Percentiles rank a stretch among this genome's conserved stretches.
These are phyloP conservation scores for Lasioglossum morio DNA, from an alignment of 2,888 invertebrate species.

Conservation along the genomic window DNA sequence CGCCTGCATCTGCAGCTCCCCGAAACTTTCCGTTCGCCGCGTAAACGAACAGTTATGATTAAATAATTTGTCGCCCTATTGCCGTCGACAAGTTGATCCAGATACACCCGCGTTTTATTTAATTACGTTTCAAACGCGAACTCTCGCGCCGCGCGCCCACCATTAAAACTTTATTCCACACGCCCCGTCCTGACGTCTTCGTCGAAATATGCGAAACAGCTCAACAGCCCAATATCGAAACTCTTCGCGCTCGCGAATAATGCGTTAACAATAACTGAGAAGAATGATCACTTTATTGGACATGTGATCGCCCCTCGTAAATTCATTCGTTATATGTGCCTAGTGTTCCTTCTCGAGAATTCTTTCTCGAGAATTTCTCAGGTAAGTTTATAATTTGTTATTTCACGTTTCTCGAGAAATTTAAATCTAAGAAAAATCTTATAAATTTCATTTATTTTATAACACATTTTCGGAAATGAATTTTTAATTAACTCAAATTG, in stretches of 20 bases:
- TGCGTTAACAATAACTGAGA: background rate
- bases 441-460: no score
- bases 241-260: background rate
- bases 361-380: no score
- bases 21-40: slow-evolving; percentile 36
- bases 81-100: slow-evolving; percentile 40
- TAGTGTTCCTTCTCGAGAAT: no score
- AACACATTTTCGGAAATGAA: no score
- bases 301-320: no score
- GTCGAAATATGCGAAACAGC: background rate
- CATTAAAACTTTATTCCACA: slow-evolving; percentile 52
- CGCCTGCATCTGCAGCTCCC: slow-evolving; percentile 36
- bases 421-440: no score
- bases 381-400: no score
- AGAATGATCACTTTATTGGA: background rate
- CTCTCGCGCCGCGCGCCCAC: slow-evolving; percentile 4
- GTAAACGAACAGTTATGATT: slow-evolving; percentile 55
- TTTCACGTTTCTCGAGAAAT: no score
- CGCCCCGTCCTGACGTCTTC: slow-evolving; percentile 8
- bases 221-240: background rate
- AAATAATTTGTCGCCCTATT: slow-evolving; percentile 58
- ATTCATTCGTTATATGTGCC: no score
- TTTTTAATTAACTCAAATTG: no score
- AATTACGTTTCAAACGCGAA: slow-evolving; percentile 45
- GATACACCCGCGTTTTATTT: slow-evolving; percentile 50